These are phyloP conservation scores for Telmatochromis sp. DNA, from an alignment of 2,113 vertebrate genomes.

Conservation along the genomic window DNA sequence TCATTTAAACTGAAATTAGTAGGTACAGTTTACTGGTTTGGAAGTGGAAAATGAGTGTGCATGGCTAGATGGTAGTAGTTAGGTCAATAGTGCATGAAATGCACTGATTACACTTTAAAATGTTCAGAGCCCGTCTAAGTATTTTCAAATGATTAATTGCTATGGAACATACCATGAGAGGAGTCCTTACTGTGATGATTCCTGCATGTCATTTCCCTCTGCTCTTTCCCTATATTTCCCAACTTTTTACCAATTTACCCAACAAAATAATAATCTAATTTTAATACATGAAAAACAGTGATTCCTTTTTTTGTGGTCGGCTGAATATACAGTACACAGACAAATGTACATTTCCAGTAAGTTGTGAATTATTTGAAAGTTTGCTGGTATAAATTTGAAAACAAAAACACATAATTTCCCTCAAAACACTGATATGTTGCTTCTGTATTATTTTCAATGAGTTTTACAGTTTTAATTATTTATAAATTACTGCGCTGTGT, in stretches of 20 bases:
- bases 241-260: background rate
- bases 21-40: background rate
- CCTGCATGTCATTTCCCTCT: background rate
- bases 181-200: background rate
- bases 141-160: background rate
- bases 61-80: background rate
- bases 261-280: background rate
- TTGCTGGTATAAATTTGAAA: background rate
- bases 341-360: background rate
- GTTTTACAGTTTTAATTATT: background rate
- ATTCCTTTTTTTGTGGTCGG: background rate
- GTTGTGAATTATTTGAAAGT: background rate
- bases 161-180: background rate
- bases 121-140: rapidly evolving
- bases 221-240: background rate
- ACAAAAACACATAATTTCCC: background rate
- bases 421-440: background rate
- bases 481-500: background rate
- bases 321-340: rapidly evolving
- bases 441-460: background rate
- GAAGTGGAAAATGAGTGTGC: background rate
- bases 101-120: background rate
- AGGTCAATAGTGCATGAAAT: background rate
- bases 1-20: background rate
- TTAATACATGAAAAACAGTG: background rate